phyloP scores from a whole-genome alignment of 2,888 invertebrate species.

The Sarcophaga caerulescens region DNA sequence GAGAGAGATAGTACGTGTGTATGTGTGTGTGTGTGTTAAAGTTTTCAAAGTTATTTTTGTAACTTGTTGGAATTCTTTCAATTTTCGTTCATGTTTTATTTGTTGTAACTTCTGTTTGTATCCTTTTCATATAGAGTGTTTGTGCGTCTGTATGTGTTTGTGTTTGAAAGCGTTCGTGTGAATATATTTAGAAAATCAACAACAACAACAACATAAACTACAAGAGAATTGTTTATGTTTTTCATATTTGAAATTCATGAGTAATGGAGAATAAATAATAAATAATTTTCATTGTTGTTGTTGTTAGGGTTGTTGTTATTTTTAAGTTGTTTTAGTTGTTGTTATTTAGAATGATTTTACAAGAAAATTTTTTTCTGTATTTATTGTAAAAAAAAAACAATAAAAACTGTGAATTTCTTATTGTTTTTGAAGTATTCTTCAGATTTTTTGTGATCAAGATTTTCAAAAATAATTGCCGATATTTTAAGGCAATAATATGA shows the following conservation, averaged over 20 bases:
- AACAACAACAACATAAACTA: constrained; percentile 27
- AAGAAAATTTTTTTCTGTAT: too few species aligned
- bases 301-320: too few species aligned
- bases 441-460: too few species aligned
- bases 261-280: constrained; percentile 60
- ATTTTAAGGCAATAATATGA: too few species aligned
- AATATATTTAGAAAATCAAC: constrained; percentile 18
- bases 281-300: too few species aligned
- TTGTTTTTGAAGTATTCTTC: too few species aligned
- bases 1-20: too few species aligned
- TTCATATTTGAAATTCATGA: constrained; percentile 66
- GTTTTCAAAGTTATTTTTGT: constrained; percentile 70
- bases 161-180: not conserved
- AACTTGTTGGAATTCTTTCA: constrained; percentile 71
- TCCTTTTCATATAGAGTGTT: constrained; percentile 49
- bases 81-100: constrained; percentile 66
- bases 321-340: too few species aligned
- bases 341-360: too few species aligned
- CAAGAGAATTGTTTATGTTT: constrained; percentile 65
- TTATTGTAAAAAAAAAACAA: too few species aligned
- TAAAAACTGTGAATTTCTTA: too few species aligned
- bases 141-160: constrained; percentile 30
- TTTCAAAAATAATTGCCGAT: too few species aligned
- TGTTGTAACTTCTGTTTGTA: constrained; percentile 61
- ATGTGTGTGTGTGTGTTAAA: constrained; percentile 40